These are phyloP conservation scores for Leptodactylus fuscus DNA, from an alignment of 2,113 vertebrate genomes.

Conservation along the genomic window DNA sequence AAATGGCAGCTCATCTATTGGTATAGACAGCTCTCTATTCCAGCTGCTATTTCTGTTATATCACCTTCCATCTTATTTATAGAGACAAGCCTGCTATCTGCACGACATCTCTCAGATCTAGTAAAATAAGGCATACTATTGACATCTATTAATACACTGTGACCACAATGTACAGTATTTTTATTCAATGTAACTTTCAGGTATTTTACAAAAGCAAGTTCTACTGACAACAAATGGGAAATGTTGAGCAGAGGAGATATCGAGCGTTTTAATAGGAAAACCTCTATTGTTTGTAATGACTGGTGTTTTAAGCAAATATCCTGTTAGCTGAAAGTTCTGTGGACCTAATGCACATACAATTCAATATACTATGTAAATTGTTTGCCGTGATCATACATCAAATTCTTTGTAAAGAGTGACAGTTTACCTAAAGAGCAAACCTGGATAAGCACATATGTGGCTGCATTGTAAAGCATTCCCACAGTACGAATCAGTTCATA, in stretches of 20 bases:
- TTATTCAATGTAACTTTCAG: not conserved
- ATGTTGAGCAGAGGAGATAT: slow-evolving; percentile 16
- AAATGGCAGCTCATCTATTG: not conserved
- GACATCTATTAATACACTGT: not conserved
- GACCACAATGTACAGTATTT: slow-evolving; percentile 1
- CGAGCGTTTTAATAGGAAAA: not conserved
- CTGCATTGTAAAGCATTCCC: slow-evolving; percentile 59
- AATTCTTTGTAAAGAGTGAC: slow-evolving; percentile 59
- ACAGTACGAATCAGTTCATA: slow-evolving; percentile 62
- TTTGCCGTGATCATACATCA: slow-evolving; percentile 51
- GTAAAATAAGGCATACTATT: not conserved
- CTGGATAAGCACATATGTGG: slow-evolving; percentile 29
- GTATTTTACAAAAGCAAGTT: not conserved
- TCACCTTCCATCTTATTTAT: not conserved
- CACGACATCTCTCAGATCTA: slow-evolving; percentile 1
- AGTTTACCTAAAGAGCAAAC: slow-evolving; percentile 62
- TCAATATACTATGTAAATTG: slow-evolving; percentile 56
- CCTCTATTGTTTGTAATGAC: slow-evolving; percentile 8
- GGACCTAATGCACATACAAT: slow-evolving; percentile 49
- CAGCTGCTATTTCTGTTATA: not conserved
- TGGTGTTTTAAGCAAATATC: slow-evolving; percentile 55
- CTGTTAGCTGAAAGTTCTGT: slow-evolving; percentile 52
- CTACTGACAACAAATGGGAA: not conserved
- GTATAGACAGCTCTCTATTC: not conserved
- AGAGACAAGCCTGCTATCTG: not conserved